A percentile compares a stretch with the other conserved stretches of the same genome.
phyloP scores from a whole-genome alignment of 2,797 vertebrate species.

The Parauchenoglanis punctatus region DNA sequence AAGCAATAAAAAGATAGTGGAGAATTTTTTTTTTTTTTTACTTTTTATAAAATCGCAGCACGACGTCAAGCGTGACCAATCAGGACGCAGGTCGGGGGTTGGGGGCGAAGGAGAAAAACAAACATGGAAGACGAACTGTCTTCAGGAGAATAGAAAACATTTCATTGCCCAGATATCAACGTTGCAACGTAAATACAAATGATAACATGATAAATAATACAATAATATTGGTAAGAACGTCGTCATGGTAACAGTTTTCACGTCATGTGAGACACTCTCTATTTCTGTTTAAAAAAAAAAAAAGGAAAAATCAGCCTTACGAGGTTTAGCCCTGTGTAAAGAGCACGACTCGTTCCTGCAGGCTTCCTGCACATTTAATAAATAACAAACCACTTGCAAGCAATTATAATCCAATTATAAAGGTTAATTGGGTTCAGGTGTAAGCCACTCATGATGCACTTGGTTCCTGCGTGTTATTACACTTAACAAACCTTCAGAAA shows the following conservation, averaged over 20 bases:
- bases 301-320: too few relatives aligned
- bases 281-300: too few relatives aligned
- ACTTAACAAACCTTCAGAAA: not conserved
- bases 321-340: not conserved
- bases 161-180: too few relatives aligned
- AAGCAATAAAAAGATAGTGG: not conserved
- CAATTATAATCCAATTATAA: not conserved
- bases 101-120: not conserved
- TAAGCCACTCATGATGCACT: not conserved
- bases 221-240: not conserved
- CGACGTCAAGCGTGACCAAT: not conserved
- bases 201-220: not conserved
- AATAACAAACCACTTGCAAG: not conserved
- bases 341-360: not conserved
- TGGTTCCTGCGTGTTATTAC: not conserved
- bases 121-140: not conserved
- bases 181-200: not conserved
- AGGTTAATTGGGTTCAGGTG: constrained; percentile 7
- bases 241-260: not conserved
- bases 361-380: not conserved
- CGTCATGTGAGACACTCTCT: not conserved
- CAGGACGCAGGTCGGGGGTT: not conserved
- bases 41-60: not conserved
- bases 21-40: too few relatives aligned
- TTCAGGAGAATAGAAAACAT: too few relatives aligned